A percentile compares a stretch with the other conserved stretches of the same genome.
Conservation (phyloP, 2,113 vertebrate species). For the Xiphorhynchus elegans region DNA sequence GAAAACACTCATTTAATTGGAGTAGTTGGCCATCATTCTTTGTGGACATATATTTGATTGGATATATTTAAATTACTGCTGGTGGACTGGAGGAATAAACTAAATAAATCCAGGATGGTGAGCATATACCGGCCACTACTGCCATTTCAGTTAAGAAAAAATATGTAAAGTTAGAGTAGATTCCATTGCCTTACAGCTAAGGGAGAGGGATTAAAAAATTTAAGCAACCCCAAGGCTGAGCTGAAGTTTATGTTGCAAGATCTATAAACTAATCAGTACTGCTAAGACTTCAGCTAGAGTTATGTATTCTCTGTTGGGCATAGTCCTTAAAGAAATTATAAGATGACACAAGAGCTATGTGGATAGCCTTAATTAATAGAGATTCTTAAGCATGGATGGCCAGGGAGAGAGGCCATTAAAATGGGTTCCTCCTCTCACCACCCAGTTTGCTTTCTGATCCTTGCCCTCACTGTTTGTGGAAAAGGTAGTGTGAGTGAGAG, state of each 20-base stretch:
- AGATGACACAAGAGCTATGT: not conserved
- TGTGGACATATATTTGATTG: not conserved
- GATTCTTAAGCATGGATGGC: not conserved
- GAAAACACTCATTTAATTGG: not conserved
- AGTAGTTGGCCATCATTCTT: not conserved
- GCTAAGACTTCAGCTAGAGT: not conserved
- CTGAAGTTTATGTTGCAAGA: not conserved
- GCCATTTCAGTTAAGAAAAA: not conserved
- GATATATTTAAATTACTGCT: not conserved
- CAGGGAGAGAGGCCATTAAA: not conserved
- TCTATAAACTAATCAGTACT: not conserved
- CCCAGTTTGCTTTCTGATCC: not conserved
- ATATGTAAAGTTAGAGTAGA: not conserved
- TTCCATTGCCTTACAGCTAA: not conserved
- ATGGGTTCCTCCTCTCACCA: not conserved
- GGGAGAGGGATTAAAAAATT: not conserved
- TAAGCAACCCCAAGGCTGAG: not conserved
- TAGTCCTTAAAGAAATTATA: not conserved
- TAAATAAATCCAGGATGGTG: not conserved
- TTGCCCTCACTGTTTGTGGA: not conserved
- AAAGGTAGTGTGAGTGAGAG: not conserved
- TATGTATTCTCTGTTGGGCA: not conserved
- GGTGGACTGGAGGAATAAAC: not conserved
- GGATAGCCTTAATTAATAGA: not conserved
- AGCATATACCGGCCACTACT: not conserved